Evolutionary conservation across 2,797 vertebrate species (phyloP), one percentile per base, ranked within the genome.

Genomic region (Ctenopoma kingsleyae): DNA sequence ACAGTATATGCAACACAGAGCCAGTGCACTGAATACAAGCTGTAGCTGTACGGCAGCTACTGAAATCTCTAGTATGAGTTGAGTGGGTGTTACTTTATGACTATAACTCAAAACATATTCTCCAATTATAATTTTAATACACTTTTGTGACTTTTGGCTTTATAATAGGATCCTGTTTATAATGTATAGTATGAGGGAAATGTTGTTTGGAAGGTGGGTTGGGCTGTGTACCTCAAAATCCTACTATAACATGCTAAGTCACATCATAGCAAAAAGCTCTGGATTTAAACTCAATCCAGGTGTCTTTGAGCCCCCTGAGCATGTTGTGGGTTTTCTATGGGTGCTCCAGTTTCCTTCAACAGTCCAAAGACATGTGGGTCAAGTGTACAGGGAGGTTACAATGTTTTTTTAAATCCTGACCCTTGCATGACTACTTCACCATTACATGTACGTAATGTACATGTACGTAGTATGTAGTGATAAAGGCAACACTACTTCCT

Each of bases 11-110:
- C 22, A 53, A 67, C 66, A 72, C 78, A 71, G 41, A 78, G 74
- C 63, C 71, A 40, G 67, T 52, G n/a, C 80, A 59, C 16, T 49
- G 43, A 67, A 51, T 32, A 73, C 67, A 81, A 68, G 69, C 67
- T 78, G 81, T 35, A 46, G 56, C 63, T 63, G 67, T 16, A 32
- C 68, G 54, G 74, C 23, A 35, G 87, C 89, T 89, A 90, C 87
- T 75, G 86, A 49, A 76, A 71, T 35, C 47, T 71, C 25, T 54
- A 61, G 44, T 41, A 40, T 49, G 53, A 69, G 44, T 35, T 35
- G 3, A 71, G 35, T 55, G 30, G 43, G 12, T 51, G 64, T 59
- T 51, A 40, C 20, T 47, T 35, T 27, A 22, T 70, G 32, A 52
- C 17, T 27, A 38, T 44, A 9, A 32, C 67, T 66, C 46, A 60